Base-by-base conservation (phyloP, 2,113 vertebrate genomes). In the Tyto alba region DNA sequence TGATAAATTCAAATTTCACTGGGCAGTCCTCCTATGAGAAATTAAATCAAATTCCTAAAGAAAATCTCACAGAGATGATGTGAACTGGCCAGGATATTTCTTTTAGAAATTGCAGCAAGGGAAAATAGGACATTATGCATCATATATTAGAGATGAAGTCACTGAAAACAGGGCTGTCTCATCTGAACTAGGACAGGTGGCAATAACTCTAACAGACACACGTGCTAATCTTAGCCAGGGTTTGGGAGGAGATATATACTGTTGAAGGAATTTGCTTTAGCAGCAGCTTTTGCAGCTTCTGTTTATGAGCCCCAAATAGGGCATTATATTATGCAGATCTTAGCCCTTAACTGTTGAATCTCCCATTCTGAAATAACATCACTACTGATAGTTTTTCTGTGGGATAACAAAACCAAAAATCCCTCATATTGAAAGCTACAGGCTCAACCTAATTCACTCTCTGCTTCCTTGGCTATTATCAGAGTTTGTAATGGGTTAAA, bases 161-260 rank as follows among this genome's bases (percentile, higher is more conserved):
- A 79, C 83, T 83, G 86, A 97, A 94, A 85, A 85, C 82, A 72
- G 72, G 88, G 74, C 93, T 93, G 95, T 95, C 89, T 96, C 89
- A 63, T 86, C 95, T 84, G 84, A 92, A 95, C 91, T 85, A 38
- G 93, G 96, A 98, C 94, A 97, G 97, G 97, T 96, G 95, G 95
- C 91, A 94, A 32, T 81, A 88, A 66, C 93, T 93, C 75, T 63
- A 83, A 43, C 86, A 93, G 94, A 89, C 84, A 96, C 90, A 95
- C 85, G 69, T 85, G 90, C 95, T 97, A 94, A 95, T 96, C 96
- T 97, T 97, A 95, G 92, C 82, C 83, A 87, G 95, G 75, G 85
- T 91, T 95, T 81, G 92, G 83, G 72, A 93, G 95, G 84, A 95
- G 81, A 93, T 79, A 89, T 55, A 63, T 85, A 30, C 91, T 91